Evolutionary conservation across 1,140 invertebrate genomes (phyloP).

Genomic region (Protaetia brevitarsis): DNA sequence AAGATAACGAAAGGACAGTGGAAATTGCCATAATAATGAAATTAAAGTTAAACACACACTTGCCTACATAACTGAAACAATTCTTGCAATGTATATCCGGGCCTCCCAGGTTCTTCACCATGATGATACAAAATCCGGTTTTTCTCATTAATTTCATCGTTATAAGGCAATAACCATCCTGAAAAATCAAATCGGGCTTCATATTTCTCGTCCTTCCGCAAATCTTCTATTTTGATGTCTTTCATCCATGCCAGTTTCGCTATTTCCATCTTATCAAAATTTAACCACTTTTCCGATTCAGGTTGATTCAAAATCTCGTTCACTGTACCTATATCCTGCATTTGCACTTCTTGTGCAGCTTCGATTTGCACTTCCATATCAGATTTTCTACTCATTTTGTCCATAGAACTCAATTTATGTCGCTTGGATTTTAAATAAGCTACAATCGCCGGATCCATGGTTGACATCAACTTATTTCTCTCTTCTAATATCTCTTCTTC

Average conservation of each 20-base stretch:
- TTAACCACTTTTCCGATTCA: constrained; percentile 68
- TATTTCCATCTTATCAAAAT: constrained; percentile 77
- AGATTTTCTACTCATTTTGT: constrained; percentile 28
- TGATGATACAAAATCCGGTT: constrained; percentile 80
- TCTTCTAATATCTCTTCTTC: constrained; percentile 73
- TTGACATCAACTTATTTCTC: constrained; percentile 62
- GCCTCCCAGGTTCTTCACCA: constrained; percentile 84
- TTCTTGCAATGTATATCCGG: constrained; percentile 86
- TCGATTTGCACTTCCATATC: constrained; percentile 41
- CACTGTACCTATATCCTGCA: constrained; percentile 38
- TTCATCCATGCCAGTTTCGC: constrained; percentile 86
- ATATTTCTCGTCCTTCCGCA: constrained; percentile 57
- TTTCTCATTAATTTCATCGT: constrained; percentile 56
- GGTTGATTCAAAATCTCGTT: constrained; percentile 59
- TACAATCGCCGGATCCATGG: constrained; percentile 64
- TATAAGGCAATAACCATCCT: constrained; percentile 67
- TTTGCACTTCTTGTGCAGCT: constrained; percentile 34
- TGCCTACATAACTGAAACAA: constrained; percentile 66
- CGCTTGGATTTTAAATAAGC: constrained; percentile 61
- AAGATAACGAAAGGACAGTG: neutral
- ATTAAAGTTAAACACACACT: constrained; percentile 21
- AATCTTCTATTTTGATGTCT: constrained; percentile 56
- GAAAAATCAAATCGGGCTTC: constrained; percentile 69
- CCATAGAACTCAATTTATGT: constrained; percentile 30
- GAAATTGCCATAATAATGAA: neutral